These are phyloP conservation scores for Tipula unca DNA, from an alignment of 2,888 invertebrate species.

Conservation along the genomic window DNA sequence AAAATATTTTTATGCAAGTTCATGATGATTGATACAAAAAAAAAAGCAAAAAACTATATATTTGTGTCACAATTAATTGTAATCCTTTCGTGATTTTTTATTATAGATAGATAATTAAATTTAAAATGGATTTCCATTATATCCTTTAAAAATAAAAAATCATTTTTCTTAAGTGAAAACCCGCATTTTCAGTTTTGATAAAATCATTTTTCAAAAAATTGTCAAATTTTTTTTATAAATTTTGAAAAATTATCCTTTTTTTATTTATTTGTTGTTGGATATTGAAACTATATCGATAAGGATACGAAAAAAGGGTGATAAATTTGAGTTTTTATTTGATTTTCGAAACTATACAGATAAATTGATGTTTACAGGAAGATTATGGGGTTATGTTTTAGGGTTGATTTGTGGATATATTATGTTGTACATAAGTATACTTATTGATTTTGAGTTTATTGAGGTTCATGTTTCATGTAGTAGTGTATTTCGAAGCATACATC, in stretches of 20 bases:
- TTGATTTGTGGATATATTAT: slow-evolving; percentile 8
- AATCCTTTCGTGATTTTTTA: background rate
- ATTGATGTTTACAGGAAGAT: background rate
- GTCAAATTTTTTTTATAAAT: background rate
- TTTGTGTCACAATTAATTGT: background rate
- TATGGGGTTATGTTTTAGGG: background rate
- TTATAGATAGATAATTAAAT: background rate
- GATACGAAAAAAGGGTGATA: background rate
- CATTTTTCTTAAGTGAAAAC: slow-evolving; percentile 8
- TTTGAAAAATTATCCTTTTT: slow-evolving; percentile 14
- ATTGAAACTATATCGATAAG: background rate
- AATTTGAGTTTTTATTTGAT: background rate
- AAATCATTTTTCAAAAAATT: background rate
- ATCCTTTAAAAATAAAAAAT: background rate
- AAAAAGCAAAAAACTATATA: background rate
- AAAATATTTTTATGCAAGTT: background rate
- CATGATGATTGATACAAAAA: background rate
- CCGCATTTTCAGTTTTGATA: background rate
- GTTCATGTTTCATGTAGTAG: background rate
- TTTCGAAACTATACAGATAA: background rate
- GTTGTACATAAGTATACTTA: background rate
- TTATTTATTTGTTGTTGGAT: background rate
- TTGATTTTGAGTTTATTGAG: background rate
- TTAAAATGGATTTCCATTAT: slow-evolving; percentile 8
- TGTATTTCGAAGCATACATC: background rate